Conservation (phyloP, 1,140 invertebrate genomes). For the Dolichoris vasculosae region DNA sequence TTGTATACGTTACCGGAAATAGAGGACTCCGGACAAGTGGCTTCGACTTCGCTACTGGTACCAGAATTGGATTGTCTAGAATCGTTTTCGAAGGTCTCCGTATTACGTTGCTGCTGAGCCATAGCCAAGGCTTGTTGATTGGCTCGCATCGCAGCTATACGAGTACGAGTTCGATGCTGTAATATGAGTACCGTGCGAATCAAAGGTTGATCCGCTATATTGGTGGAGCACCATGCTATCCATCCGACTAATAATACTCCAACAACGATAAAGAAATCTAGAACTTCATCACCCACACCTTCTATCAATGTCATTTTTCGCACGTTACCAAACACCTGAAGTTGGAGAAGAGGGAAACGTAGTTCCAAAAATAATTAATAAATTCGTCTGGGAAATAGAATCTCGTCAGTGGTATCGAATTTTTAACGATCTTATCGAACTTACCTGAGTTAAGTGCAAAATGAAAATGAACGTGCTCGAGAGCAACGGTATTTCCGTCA, state of each 20-base stretch:
- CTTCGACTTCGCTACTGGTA: constrained; percentile 56
- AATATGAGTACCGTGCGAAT: constrained; percentile 75
- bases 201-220: constrained; percentile 73
- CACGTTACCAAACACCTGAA: constrained; percentile 34
- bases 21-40: constrained; percentile 61
- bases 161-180: constrained; percentile 67
- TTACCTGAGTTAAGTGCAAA: constrained; percentile 35
- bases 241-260: constrained; percentile 78
- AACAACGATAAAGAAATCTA: constrained; percentile 80
- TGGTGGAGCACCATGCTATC: constrained; percentile 84
- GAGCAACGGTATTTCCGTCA: constrained; percentile 46
- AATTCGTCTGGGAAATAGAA: not conserved
- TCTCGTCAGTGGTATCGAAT: not conserved
- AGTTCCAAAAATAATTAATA: not conserved
- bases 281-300: constrained; percentile 88
- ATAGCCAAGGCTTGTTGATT: constrained; percentile 56
- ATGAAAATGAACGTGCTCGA: constrained; percentile 36
- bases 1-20: constrained; percentile 51
- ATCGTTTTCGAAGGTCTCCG: constrained; percentile 62
- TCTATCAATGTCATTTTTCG: constrained; percentile 81
- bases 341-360: not conserved
- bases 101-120: constrained; percentile 51
- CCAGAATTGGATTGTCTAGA: constrained; percentile 54
- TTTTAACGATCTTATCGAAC: not conserved
- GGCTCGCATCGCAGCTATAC: constrained; percentile 63